Evolutionary conservation across 2,113 vertebrate species (phyloP), one percentile per base, ranked within the genome.

Genomic region (Ahaetulla prasina): DNA sequence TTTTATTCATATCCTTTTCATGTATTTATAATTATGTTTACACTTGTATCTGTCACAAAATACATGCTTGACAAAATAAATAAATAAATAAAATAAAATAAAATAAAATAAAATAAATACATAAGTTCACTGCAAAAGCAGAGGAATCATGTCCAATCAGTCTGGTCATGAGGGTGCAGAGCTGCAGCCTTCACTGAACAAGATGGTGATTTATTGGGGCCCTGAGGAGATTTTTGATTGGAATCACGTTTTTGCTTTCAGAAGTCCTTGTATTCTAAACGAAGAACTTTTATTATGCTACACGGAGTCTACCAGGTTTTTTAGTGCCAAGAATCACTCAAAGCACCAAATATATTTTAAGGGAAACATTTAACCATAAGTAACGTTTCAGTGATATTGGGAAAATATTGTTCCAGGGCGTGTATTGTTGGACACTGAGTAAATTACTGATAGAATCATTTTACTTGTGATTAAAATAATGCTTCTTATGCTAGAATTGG

Each of bases 361-460:
- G 2, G 93, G 94, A 95, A 93, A 94, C 92, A 94, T 94, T 95
- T 14, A 93, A 94, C 94, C 92, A 90, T 89, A 92, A 94, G 95
- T 93, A 94, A 89, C 87, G 60, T 94, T 35, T 47, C 89, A 92
- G 87, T 93, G 93, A 95, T 94, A 92, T 91, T 93, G 91, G 91
- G 89, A 74, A 95, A 94, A 95, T 96, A 93, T 96, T 95, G 96
- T 93, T 96, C 91, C 91, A 94, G 30, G 91, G 93, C 84, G 0
- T 0, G 68, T 54, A 84, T 88, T 54, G 89, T 92, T 91, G 92
- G 94, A 95, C 92, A 90, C 93, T 95, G 96, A 93, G 27, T 20
- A 90, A 57, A 47, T 39, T 55, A 39, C 6, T 22, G 92, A 4
- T 93, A 91, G 57, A 63, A 91, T 49, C 55, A 91, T 43, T 89